A percentile compares a stretch with the other conserved stretches of the same genome.
Evolutionary conservation across 2,113 vertebrate species (phyloP).

Genomic region (Rynchops niger): DNA sequence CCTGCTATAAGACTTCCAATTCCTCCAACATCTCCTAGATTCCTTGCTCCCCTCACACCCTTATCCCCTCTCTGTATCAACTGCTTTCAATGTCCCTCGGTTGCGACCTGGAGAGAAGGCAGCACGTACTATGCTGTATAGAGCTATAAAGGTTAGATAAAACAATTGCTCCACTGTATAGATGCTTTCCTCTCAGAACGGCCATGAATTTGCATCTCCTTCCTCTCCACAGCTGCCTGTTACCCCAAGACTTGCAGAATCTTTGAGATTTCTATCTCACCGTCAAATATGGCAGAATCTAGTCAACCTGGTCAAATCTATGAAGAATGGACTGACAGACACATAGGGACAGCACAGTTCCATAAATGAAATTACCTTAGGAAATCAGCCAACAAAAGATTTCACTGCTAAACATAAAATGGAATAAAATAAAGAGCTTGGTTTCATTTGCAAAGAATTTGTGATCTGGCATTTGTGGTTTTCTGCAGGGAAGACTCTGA

Average conservation of each 20-base stretch:
- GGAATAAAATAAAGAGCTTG: neutral
- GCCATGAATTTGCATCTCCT: neutral
- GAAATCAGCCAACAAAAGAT: neutral
- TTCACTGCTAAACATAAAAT: neutral
- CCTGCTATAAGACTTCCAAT: neutral
- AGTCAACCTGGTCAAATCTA: neutral
- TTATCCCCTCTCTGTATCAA: neutral
- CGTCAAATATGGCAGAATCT: neutral
- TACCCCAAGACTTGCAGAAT: neutral
- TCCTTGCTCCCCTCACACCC: fast-evolving
- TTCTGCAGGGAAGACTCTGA: neutral
- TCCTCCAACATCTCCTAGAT: neutral
- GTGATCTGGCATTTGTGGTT: neutral
- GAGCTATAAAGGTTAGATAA: neutral
- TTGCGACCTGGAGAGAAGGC: neutral
- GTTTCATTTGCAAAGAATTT: constrained; percentile 26
- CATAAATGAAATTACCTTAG: neutral
- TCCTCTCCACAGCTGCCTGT: neutral
- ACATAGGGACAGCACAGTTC: neutral
- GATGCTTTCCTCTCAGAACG: neutral
- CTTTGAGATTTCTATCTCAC: neutral
- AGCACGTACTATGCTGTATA: neutral
- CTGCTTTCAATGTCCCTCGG: neutral
- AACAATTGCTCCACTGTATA: neutral
- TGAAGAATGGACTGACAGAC: neutral